A percentile compares a stretch with the other conserved stretches of the same genome.
Conservation (phyloP, 2,113 vertebrate genomes). For the Notechis scutatus region DNA sequence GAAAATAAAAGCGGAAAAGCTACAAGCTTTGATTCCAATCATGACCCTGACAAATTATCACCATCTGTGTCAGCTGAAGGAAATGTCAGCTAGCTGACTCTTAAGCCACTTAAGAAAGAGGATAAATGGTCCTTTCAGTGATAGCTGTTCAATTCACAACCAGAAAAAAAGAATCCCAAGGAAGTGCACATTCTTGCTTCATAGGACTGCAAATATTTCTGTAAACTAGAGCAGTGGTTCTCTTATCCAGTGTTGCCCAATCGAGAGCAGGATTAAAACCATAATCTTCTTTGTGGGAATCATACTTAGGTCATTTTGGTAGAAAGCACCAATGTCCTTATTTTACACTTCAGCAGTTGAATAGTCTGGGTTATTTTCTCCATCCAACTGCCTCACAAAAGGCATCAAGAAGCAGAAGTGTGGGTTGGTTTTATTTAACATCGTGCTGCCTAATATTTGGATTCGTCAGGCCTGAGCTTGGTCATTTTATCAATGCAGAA, state of each 20-base stretch:
- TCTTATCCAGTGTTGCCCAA: background rate
- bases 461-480: conserved; percentile 67
- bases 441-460: conserved; percentile 68
- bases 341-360: background rate
- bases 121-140: background rate
- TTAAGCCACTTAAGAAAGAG: background rate
- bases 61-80: background rate
- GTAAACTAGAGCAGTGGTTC: background rate
- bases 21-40: background rate
- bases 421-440: background rate
- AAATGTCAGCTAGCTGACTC: background rate
- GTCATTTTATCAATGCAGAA: conserved; percentile 71
- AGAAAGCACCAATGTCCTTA: background rate
- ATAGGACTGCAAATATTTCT: accelerated
- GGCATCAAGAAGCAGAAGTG: accelerated
- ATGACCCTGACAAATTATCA: background rate
- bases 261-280: background rate
- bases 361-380: background rate
- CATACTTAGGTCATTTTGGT: background rate
- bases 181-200: background rate
- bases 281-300: background rate
- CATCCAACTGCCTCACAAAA: background rate
- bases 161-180: background rate
- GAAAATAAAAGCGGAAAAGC: background rate
- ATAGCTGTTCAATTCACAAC: background rate